A percentile compares a stretch with the other conserved stretches of the same genome.
phyloP scores from a whole-genome alignment of 2,797 vertebrate species.

The Cottoperca gobio region DNA sequence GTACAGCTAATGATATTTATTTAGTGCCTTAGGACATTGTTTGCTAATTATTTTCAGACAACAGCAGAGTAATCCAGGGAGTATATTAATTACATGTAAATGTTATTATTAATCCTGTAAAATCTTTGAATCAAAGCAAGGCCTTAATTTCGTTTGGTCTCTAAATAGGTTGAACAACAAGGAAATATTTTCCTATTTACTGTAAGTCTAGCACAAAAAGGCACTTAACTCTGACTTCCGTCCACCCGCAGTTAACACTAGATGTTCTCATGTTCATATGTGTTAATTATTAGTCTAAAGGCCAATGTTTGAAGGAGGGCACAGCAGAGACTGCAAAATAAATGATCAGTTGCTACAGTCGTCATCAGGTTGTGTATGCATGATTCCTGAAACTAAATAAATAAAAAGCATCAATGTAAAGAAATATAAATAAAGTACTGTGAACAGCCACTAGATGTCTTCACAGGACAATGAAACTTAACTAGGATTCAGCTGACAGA shows the following conservation, averaged over 20 bases:
- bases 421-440: background rate
- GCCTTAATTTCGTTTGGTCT: background rate
- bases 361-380: background rate
- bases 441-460: conserved; percentile 57
- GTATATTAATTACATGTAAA: background rate
- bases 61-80: background rate
- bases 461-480: conserved; percentile 37
- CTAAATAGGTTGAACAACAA: background rate
- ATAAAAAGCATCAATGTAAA: background rate
- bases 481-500: background rate
- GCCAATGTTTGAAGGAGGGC: background rate
- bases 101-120: background rate
- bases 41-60: background rate
- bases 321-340: background rate
- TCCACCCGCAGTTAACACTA: conserved; percentile 5
- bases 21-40: background rate
- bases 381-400: background rate
- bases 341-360: background rate
- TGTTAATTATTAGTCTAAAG: conserved; percentile 46
- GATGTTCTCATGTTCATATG: background rate
- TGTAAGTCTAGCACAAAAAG: conserved; percentile 16
- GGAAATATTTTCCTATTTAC: conserved; percentile 16
- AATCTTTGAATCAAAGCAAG: background rate
- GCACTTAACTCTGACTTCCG: background rate
- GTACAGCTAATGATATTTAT: background rate